A percentile compares a stretch with the other conserved stretches of the same genome.
Conservation (phyloP, 2,113 vertebrate genomes). For the Pseudolaguvia tuberculata region DNA sequence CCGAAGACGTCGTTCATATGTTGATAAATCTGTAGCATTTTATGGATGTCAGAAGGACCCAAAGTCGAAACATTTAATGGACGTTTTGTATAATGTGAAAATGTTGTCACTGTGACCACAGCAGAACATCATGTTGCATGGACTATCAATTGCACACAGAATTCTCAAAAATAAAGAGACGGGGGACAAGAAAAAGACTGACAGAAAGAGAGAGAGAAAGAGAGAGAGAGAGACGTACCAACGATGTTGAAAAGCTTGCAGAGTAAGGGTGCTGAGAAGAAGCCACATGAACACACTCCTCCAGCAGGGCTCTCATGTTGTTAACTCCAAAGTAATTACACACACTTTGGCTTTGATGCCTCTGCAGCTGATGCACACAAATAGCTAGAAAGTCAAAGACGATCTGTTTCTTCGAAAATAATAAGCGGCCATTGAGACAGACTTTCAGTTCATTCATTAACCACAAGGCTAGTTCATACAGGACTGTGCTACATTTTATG, state of each 20-base stretch:
- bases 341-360: conserved; percentile 20
- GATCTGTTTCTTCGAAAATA: not conserved
- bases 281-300: conserved; percentile 3
- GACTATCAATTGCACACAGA: not conserved
- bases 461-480: not conserved
- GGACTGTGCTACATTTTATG: not conserved
- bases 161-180: no score
- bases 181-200: not conserved
- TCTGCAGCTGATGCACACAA: not conserved
- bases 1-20: not conserved
- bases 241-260: not conserved
- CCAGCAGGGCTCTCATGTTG: not conserved
- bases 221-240: not conserved
- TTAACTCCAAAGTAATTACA: conserved; percentile 29
- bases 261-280: conserved; percentile 7
- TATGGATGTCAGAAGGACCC: not conserved
- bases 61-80: not conserved
- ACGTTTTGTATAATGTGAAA: not conserved
- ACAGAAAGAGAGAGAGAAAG: no score
- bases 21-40: not conserved
- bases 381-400: not conserved
- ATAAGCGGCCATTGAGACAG: not conserved
- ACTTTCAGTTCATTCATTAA: not conserved
- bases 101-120: not conserved
- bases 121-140: not conserved